Evolutionary conservation across 2,113 vertebrate genomes (phyloP).

Genomic region (Carollia perspicillata): DNA sequence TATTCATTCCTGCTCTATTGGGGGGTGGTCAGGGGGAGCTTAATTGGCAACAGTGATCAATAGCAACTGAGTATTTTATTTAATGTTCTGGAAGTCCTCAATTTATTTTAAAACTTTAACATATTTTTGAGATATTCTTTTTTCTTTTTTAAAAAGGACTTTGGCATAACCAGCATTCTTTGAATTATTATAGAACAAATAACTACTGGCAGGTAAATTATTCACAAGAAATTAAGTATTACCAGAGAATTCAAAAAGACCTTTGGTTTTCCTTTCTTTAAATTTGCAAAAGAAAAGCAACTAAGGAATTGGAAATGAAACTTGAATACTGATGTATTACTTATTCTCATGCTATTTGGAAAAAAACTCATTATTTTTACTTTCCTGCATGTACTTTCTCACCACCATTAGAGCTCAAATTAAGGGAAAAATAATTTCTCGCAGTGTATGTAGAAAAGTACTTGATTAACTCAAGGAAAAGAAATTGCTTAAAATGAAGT

Average conservation of each 20-base stretch:
- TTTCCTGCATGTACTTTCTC: constrained; percentile 51
- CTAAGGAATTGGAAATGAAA: constrained; percentile 70
- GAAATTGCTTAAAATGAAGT: constrained; percentile 51
- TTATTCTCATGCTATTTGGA: constrained; percentile 60
- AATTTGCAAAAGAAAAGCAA: constrained; percentile 76
- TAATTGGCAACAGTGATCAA: constrained; percentile 32
- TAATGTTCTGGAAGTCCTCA: constrained; percentile 63
- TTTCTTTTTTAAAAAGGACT: not conserved
- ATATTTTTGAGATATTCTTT: constrained; percentile 54
- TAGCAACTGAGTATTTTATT: constrained; percentile 36
- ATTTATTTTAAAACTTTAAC: constrained; percentile 71
- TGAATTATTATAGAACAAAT: constrained; percentile 80
- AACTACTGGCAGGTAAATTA: constrained; percentile 79
- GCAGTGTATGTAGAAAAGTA: not conserved
- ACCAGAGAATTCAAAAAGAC: constrained; percentile 75
- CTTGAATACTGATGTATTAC: constrained; percentile 67
- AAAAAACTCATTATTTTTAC: constrained; percentile 65
- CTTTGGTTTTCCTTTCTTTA: constrained; percentile 72
- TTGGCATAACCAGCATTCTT: constrained; percentile 68
- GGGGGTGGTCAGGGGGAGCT: rapidly evolving
- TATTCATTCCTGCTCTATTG: not conserved
- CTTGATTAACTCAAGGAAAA: constrained; percentile 35
- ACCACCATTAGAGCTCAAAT: constrained; percentile 48
- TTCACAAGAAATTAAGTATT: constrained; percentile 80
- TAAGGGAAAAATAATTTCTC: constrained; percentile 49